Evolutionary conservation across 2,888 invertebrate species (phyloP).

Genomic region (Campaea margaritaria): DNA sequence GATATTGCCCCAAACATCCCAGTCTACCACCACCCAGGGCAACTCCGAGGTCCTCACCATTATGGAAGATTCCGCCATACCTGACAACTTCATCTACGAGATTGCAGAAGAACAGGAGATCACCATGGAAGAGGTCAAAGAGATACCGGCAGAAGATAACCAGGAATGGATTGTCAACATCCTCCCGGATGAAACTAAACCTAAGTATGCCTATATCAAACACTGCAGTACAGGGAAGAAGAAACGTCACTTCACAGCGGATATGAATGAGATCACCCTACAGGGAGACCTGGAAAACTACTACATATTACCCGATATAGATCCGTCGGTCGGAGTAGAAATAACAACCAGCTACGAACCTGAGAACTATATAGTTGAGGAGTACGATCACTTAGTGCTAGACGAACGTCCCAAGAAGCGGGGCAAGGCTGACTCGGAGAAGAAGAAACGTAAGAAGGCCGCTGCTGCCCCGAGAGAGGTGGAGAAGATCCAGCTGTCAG

Average conservation of each 20-base stretch:
- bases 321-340: slow-evolving; percentile 75
- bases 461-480: slow-evolving; percentile 42
- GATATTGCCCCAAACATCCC: slow-evolving; percentile 69
- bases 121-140: slow-evolving; percentile 76
- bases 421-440: slow-evolving; percentile 55
- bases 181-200: slow-evolving; percentile 66
- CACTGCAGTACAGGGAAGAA: slow-evolving; percentile 74
- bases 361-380: slow-evolving; percentile 74
- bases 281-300: slow-evolving; percentile 79
- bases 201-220: slow-evolving; percentile 78
- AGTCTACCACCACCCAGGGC: slow-evolving; percentile 43
- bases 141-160: slow-evolving; percentile 61
- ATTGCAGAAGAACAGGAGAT: slow-evolving; percentile 82
- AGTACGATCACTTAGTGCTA: slow-evolving; percentile 71
- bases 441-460: slow-evolving; percentile 60
- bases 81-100: slow-evolving; percentile 78
- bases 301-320: slow-evolving; percentile 78
- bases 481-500: slow-evolving; percentile 42
- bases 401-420: slow-evolving; percentile 70
- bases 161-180: slow-evolving; percentile 79
- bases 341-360: slow-evolving; percentile 77
- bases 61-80: slow-evolving; percentile 67
- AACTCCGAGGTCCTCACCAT: slow-evolving; percentile 62
- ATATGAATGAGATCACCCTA: slow-evolving; percentile 74
- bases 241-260: slow-evolving; percentile 74